Evolutionary conservation across 1,140 invertebrate genomes (phyloP), one percentile per base, ranked within the genome.

Genomic region (Coptotermes formosanus): DNA sequence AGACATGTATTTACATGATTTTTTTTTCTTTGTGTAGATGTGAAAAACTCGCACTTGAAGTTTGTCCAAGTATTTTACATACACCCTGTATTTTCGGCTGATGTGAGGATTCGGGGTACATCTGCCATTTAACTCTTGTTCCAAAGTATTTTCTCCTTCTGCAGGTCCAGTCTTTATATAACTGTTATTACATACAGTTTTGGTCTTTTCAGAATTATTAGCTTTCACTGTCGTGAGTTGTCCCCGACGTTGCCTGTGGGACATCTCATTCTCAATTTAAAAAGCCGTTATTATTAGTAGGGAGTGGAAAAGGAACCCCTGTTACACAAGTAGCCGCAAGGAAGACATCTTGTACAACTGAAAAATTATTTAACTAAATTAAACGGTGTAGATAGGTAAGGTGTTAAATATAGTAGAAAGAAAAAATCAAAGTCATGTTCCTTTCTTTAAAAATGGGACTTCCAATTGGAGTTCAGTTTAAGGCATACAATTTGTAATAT

Each of bases 301-400:
- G 64, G 64, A 75, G 64, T 75, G 64, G 64, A 8, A 75, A 75
- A 11, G 9, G 64, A 30, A 75, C 64, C 64, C 64, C 59, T 30
- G 25, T 75, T 75, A 75, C 64, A 75, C 64, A 75, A n/a, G 64
- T 30, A 30, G 64, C 64, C 64, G n/a, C 64, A 30, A 75, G 64
- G 64, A 75, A 75, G 25, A 75, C n/a, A n/a, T 75, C n/a, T 16
- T 30, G 2, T 75, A 30, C 64, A 75, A 75, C 30, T 75, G 64
- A 75, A 75, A 75, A 75, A 75, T 75, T 75, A 75, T 75, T 75
- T 75, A 75, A 75, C 64, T 75, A 75, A 75, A 75, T 75, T 75
- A 75, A 75, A 75, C 64, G 64, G 64, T 75, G 25, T 75, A 75
- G 64, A 75, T 75, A 30, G 25, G 25, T 11, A 30, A 75, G 64